Evolutionary conservation across 2,888 invertebrate species (phyloP), one percentile per base, ranked within the genome.

Genomic region (Philaethria dido): DNA sequence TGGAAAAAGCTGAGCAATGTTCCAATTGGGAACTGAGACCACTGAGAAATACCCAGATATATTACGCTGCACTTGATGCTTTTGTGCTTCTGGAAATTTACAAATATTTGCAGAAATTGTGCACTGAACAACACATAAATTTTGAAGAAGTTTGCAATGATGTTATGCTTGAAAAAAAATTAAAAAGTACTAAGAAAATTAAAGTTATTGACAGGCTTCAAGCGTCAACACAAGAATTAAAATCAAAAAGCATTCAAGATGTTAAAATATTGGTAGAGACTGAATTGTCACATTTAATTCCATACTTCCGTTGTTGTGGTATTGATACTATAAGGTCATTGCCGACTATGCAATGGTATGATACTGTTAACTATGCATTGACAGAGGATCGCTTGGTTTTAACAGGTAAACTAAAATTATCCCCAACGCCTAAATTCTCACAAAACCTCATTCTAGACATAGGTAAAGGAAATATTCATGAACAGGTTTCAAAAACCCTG

Each of bases 11-110:
- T n/a, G 97, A 98, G 87, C 98, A 98, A 80, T 97, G 97, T 87
- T 97, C 97, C 0, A 97, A 98, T 85, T 98, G 98, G 98, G 96
- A 97, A 78, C 94, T 95, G 74, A 93, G 98, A 73, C 98, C 98
- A 11, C 81, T 98, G 62, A 89, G 97, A 57, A 91, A 93, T 48
- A 95, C 95, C 69, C 98, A 98, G 91, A 94, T 97, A 68, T 85
- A 92, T 50, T 98, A 98, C 92, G 98, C 98, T 69, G 98, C 98
- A 39, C 86, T 98, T 62, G 98, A 99, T 93, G 98, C 98, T 0
- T 96, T 95, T 89, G 97, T 98, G 77, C 92, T 99, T 66, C 83
- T 98, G 74, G 95, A 97, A 88, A 93, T 98, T 44, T 97, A 97
- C 86, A 93, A 95, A 63, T 94, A 94, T 54, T 84, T 98, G 48